Evolutionary conservation across 2,888 invertebrate species (phyloP).

Genomic region (Phoenoteleia sp.): DNA sequence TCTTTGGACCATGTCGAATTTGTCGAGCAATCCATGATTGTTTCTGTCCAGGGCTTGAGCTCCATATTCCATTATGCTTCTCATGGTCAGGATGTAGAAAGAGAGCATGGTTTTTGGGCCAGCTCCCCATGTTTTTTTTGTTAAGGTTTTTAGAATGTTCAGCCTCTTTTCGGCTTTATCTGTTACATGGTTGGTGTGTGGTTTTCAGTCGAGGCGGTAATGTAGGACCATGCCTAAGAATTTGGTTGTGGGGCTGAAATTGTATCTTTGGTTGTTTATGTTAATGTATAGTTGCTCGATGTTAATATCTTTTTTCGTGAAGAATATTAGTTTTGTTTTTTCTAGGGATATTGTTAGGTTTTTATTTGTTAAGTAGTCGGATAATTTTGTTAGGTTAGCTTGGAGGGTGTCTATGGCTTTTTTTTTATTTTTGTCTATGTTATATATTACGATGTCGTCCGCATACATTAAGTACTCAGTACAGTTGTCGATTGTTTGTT

Average conservation of each 20-base stretch:
- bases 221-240: slow-evolving; percentile 6
- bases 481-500: too few relatives aligned
- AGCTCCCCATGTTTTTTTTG: slow-evolving; percentile 33
- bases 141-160: slow-evolving; percentile 6
- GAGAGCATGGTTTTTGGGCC: slow-evolving; percentile 28
- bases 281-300: background rate
- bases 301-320: slow-evolving; percentile 8
- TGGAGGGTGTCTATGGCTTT: too few relatives aligned
- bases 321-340: slow-evolving; percentile 13
- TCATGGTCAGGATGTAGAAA: slow-evolving; percentile 13
- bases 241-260: too few relatives aligned
- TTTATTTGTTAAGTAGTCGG: too few relatives aligned
- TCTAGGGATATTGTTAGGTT: background rate
- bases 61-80: slow-evolving; percentile 10
- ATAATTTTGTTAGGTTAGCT: too few relatives aligned
- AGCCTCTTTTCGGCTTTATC: background rate
- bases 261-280: too few relatives aligned
- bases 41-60: too few relatives aligned
- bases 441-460: slow-evolving; percentile 8
- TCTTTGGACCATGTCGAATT: too few relatives aligned
- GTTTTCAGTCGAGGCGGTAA: background rate
- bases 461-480: too few relatives aligned
- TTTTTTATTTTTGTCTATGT: background rate
- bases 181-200: background rate
- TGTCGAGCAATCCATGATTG: too few relatives aligned